These are phyloP conservation scores for Calidris pygmaea DNA, from an alignment of 2,113 vertebrate genomes.

Conservation along the genomic window DNA sequence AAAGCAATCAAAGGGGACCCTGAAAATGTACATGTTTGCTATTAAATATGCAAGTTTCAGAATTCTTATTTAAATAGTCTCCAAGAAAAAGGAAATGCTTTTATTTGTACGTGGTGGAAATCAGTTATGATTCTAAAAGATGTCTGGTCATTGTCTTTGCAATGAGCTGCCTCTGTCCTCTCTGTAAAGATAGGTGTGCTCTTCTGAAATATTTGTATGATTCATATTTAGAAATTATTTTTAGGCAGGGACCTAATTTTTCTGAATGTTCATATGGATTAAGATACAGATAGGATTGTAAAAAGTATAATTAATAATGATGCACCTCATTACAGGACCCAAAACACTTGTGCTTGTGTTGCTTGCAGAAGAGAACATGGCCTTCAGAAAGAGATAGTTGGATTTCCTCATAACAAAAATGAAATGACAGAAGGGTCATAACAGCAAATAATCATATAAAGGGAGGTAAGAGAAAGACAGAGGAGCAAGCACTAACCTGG, in stretches of 20 bases:
- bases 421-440: background rate
- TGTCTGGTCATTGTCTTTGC: background rate
- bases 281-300: background rate
- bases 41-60: background rate
- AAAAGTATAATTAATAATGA: background rate
- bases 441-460: background rate
- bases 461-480: background rate
- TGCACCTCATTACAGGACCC: background rate
- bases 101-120: background rate
- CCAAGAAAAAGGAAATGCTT: background rate
- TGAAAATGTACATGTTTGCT: background rate
- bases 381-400: background rate
- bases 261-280: background rate
- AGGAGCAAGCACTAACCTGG: background rate
- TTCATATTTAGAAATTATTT: background rate
- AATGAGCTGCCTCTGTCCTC: background rate
- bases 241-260: background rate
- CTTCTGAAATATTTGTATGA: background rate
- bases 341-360: background rate
- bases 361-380: background rate
- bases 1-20: background rate
- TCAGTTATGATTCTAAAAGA: background rate
- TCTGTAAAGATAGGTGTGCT: background rate
- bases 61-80: background rate
- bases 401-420: background rate